These are phyloP conservation scores for Bilobella aurantiaca DNA, from an alignment of 1,140 invertebrate genomes.

Conservation along the genomic window DNA sequence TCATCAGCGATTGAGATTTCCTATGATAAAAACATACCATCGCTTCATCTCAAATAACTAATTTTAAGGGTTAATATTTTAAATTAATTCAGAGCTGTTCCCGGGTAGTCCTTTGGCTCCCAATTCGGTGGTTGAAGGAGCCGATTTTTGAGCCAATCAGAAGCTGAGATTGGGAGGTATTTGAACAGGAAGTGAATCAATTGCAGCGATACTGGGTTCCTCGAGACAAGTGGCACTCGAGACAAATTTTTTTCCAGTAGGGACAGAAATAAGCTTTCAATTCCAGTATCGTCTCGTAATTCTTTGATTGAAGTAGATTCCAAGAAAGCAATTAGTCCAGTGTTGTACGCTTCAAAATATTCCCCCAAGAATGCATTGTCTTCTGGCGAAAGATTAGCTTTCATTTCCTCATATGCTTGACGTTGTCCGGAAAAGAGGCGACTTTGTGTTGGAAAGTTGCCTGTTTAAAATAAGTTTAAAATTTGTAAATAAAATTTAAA, in stretches of 20 bases:
- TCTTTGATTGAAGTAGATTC: background rate
- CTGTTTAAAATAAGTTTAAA: slow-evolving; percentile 4
- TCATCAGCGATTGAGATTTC: too few species aligned
- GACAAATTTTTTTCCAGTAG: slow-evolving; percentile 16
- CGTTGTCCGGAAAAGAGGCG: slow-evolving; percentile 12
- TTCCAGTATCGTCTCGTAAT: background rate
- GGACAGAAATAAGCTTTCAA: slow-evolving; percentile 1
- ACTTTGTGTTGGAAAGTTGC: slow-evolving; percentile 17
- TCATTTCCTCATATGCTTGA: slow-evolving; percentile 22
- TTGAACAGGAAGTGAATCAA: slow-evolving; percentile 2
- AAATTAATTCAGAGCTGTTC: background rate
- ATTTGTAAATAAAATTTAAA: background rate
- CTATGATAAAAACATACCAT: too few species aligned
- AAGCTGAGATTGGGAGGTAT: background rate
- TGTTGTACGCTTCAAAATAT: slow-evolving; percentile 16
- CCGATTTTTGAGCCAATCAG: background rate
- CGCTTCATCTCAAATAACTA: too few species aligned
- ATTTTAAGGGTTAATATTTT: too few species aligned
- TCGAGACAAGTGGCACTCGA: slow-evolving; percentile 5
- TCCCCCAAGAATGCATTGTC: slow-evolving; percentile 25
- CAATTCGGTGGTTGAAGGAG: background rate
- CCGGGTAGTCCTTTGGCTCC: background rate
- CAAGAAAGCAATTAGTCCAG: slow-evolving; percentile 9
- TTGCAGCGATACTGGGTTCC: background rate
- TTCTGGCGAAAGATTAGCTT: background rate